phyloP scores from a whole-genome alignment of 2,888 invertebrate species.

The Criorhina ranunculi region DNA sequence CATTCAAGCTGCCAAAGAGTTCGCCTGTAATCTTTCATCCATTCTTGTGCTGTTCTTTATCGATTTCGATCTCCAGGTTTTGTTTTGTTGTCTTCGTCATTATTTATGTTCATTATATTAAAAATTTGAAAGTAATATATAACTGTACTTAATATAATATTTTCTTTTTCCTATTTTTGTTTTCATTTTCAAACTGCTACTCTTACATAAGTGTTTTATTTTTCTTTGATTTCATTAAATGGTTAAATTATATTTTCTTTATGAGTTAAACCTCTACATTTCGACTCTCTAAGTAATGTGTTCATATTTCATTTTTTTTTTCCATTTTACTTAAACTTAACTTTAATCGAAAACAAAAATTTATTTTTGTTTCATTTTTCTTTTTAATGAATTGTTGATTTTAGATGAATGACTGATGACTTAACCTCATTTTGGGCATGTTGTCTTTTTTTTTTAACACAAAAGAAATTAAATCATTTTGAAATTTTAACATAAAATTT shows the following conservation, averaged over 20 bases:
- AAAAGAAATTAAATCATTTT: conserved; percentile 51
- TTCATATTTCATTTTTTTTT: conserved; percentile 37
- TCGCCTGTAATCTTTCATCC: neutral
- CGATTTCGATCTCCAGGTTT: conserved; percentile 43
- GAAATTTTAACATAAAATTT: conserved; percentile 55
- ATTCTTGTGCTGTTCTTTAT: neutral
- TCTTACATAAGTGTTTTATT: conserved; percentile 64
- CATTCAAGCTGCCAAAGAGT: conserved; percentile 6
- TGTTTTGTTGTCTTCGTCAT: conserved; percentile 22
- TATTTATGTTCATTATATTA: conserved; percentile 19
- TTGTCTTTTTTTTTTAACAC: conserved; percentile 68
- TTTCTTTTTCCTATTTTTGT: conserved; percentile 20
- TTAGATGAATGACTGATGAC: conserved; percentile 74
- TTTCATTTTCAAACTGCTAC: conserved; percentile 71
- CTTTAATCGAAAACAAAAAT: conserved; percentile 54
- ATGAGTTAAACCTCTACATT: conserved; percentile 72
- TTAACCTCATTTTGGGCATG: conserved; percentile 76
- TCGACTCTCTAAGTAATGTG: conserved; percentile 70
- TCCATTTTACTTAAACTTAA: conserved; percentile 60
- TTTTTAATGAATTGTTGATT: conserved; percentile 52
- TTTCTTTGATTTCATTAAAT: conserved; percentile 29
- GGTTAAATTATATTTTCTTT: conserved; percentile 54
- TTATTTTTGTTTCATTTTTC: conserved; percentile 29
- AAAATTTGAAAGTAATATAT: conserved; percentile 48
- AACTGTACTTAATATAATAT: conserved; percentile 52